Evolutionary conservation across 2,888 invertebrate species (phyloP).

Genomic region (Rhodophaea formosa): DNA sequence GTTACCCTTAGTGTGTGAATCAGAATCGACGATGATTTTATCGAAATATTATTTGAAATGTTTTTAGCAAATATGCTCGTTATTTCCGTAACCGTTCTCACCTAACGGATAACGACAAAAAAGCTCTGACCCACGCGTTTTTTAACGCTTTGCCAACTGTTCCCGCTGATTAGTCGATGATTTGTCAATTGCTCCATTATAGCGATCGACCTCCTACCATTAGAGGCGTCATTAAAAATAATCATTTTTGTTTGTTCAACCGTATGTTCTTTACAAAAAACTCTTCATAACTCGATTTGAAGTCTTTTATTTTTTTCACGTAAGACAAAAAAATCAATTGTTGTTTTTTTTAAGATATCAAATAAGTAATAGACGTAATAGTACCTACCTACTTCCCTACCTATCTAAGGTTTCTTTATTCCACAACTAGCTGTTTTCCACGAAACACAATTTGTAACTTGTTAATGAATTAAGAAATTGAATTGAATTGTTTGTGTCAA

Average conservation of each 20-base stretch:
- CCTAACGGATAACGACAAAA: constrained; percentile 3
- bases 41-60: background rate
- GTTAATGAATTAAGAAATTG: too few relatives aligned
- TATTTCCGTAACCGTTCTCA: background rate
- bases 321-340: too few relatives aligned
- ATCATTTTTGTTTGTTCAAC: constrained; percentile 16
- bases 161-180: constrained; percentile 24
- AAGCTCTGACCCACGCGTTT: constrained; percentile 16
- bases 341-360: too few relatives aligned
- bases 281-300: background rate
- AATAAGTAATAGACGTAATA: too few relatives aligned
- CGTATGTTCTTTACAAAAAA: background rate
- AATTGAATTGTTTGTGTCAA: too few relatives aligned
- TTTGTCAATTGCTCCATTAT: constrained; percentile 24
- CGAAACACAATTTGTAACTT: too few relatives aligned
- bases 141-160: constrained; percentile 24
- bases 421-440: too few relatives aligned
- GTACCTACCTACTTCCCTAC: too few relatives aligned
- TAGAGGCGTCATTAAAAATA: constrained; percentile 19
- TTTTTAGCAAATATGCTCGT: background rate
- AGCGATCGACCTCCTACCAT: background rate
- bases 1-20: too few relatives aligned
- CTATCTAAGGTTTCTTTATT: too few relatives aligned
- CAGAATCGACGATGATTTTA: too few relatives aligned
- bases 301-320: too few relatives aligned